Evolutionary conservation across 2,888 invertebrate genomes (phyloP), one percentile per base, ranked within the genome.

Genomic region (Caenorhabditis sp.): DNA sequence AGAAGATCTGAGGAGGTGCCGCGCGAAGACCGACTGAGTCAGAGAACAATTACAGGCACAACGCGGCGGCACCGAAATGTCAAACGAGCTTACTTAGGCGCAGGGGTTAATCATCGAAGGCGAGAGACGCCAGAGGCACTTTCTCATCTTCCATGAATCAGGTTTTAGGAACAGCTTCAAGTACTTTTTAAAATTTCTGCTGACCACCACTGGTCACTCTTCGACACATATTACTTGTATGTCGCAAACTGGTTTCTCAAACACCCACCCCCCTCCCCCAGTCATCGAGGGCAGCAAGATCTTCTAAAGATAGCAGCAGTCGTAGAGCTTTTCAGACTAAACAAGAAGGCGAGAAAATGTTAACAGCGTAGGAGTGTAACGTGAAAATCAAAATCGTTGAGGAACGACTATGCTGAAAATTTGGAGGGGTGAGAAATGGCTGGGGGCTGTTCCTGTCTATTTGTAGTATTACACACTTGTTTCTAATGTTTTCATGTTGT

Each of bases 1-100:
- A 47, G 47, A 37, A 60, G 60, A 60, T 60, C 60, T 15, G 51
- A 50, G 18, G 35, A 35, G 44, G 51, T 35, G 64, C 64, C 64
- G 64, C 64, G 40, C 13, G 32, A 32, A 2, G 40, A 6, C 11
- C 40, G 40, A 51, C 32, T 64, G 64, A 64, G 32, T 64, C 64
- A 64, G 64, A 50, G 50, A 51, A 64, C 64, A 64, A 64, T 64
- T 51, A 62, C n/a, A 62, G 26, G n/a, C 24, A 22, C 24, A 2
- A 15, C 40, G 32, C 40, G 40, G 13, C 47, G 13, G 9, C 13
- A 15, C 40, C 40, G 47, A 47, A 47, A n/a, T 47, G n/a, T 5
- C 47, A n/a, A 4, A 9, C 47, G 3, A 3, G 47, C 47, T n/a
- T n/a, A n/a, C n/a, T n/a, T n/a, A n/a, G 32, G 32, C 32, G 5